phyloP scores from a whole-genome alignment of 2,888 invertebrate genomes.

The Lucinisca nassula region DNA sequence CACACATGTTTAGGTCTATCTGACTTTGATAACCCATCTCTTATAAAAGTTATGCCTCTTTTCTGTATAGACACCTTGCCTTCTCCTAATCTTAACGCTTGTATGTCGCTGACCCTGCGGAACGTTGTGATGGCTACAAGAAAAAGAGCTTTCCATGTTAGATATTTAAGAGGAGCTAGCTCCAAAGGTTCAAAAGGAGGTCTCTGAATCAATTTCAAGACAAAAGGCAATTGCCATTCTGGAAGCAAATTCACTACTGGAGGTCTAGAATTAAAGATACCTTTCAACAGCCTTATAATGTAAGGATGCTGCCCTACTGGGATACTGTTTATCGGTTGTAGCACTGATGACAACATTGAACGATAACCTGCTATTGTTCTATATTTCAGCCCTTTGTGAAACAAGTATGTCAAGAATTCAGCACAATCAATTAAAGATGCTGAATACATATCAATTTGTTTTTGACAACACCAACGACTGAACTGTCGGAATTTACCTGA shows the following conservation, averaged over 20 bases:
- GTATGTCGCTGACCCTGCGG: too few species aligned
- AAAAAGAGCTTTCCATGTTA: too few species aligned
- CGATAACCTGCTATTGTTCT: slow-evolving; percentile 37
- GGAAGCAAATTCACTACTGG: slow-evolving; percentile 30
- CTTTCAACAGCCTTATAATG: slow-evolving; percentile 33
- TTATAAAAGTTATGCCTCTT: too few species aligned
- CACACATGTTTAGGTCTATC: too few species aligned
- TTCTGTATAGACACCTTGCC: too few species aligned
- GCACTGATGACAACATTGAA: slow-evolving; percentile 42
- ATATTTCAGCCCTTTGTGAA: slow-evolving; percentile 24
- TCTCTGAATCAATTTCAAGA: slow-evolving; percentile 30
- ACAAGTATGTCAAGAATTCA: slow-evolving; percentile 38
- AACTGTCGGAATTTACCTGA: too few species aligned
- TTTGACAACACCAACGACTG: too few species aligned
- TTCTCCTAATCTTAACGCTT: too few species aligned
- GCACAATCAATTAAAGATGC: slow-evolving; percentile 38
- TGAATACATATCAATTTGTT: too few species aligned
- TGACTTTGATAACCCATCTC: too few species aligned
- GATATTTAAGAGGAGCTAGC: slow-evolving; percentile 20
- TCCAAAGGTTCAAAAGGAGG: slow-evolving; percentile 41
- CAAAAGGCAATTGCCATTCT: slow-evolving; percentile 49
- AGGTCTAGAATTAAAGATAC: slow-evolving; percentile 53
- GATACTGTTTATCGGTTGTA: slow-evolving; percentile 30
- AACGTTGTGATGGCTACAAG: too few species aligned
- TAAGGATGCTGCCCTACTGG: slow-evolving; percentile 41